Evolutionary conservation across 2,113 vertebrate species (phyloP).

Genomic region (Rhinoderma darwinii): DNA sequence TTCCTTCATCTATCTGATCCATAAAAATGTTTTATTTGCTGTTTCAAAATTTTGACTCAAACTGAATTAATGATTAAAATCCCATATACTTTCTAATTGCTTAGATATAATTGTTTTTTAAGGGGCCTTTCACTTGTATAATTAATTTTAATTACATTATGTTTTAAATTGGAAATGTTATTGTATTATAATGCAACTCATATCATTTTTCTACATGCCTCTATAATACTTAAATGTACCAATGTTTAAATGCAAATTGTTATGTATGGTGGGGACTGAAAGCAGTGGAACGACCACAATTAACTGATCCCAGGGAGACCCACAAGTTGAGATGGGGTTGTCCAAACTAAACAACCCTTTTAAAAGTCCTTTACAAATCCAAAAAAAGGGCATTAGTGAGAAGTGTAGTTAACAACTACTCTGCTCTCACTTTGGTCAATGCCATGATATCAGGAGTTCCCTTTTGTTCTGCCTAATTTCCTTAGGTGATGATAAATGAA

Average conservation of each 20-base stretch:
- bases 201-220: background rate
- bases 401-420: too few relatives aligned
- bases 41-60: constrained; percentile 21
- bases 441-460: too few relatives aligned
- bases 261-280: too few relatives aligned
- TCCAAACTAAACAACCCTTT: background rate
- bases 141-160: background rate
- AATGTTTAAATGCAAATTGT: too few relatives aligned
- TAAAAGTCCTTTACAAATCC: background rate
- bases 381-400: background rate
- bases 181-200: background rate
- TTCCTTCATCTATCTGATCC: constrained; percentile 48
- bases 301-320: background rate
- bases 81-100: background rate
- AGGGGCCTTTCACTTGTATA: background rate
- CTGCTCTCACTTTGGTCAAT: too few relatives aligned
- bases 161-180: background rate
- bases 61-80: constrained; percentile 9
- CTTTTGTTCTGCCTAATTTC: too few relatives aligned
- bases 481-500: too few relatives aligned
- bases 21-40: constrained; percentile 49
- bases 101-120: background rate
- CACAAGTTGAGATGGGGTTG: background rate
- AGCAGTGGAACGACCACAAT: background rate
- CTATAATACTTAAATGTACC: background rate